A percentile compares a stretch with the other conserved stretches of the same genome.
These are phyloP conservation scores for Graptemys geographica DNA, from an alignment of 2,797 vertebrate species.

Conservation along the genomic window DNA sequence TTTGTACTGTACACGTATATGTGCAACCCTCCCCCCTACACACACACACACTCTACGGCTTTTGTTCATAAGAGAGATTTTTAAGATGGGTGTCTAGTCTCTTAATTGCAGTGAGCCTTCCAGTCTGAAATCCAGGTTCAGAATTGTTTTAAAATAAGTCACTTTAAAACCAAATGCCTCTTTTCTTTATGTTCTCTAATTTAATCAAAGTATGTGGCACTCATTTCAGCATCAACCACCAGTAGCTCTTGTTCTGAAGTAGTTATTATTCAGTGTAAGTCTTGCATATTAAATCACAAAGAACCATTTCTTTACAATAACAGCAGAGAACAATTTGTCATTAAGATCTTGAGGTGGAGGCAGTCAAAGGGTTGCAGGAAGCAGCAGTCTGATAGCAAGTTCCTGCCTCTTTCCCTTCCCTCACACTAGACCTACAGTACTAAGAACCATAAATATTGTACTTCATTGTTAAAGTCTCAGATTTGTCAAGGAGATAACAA, in stretches of 20 bases:
- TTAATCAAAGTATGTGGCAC: not conserved
- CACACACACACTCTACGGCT: not conserved
- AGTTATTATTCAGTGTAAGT: not conserved
- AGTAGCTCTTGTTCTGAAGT: not conserved
- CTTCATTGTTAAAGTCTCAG: not conserved
- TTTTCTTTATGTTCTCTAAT: not conserved
- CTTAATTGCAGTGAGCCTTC: not conserved
- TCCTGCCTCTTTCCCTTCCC: not conserved
- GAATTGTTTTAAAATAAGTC: not conserved
- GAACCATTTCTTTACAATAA: not conserved
- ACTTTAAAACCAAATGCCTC: not conserved
- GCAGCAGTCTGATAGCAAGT: not conserved
- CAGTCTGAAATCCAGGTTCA: not conserved
- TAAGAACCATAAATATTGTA: not conserved
- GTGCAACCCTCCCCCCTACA: not conserved
- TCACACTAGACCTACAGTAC: not conserved
- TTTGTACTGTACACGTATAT: not conserved
- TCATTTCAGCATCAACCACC: not conserved
- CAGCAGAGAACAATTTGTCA: not conserved
- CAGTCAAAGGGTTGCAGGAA: not conserved
- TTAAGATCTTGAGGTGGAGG: not conserved
- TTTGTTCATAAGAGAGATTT: not conserved
- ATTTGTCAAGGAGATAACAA: not conserved
- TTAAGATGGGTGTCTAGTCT: not conserved
- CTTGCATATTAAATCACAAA: not conserved